These are phyloP conservation scores for Pecten maximus DNA, from an alignment of 2,888 invertebrate genomes.

Conservation along the genomic window DNA sequence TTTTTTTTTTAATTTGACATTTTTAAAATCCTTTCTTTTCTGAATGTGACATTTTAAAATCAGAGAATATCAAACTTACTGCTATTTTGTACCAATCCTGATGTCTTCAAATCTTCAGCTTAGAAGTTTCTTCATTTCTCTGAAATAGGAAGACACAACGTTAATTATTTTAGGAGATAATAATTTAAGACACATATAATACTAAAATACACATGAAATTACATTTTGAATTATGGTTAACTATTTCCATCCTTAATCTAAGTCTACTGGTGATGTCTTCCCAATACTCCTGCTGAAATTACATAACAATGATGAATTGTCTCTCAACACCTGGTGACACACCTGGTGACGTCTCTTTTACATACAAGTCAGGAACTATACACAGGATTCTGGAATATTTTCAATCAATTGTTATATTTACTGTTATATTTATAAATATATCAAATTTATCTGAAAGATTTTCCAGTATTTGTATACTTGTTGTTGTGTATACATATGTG, in stretches of 20 bases:
- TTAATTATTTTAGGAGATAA: not conserved
- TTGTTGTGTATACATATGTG: too few species aligned
- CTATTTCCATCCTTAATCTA: too few species aligned
- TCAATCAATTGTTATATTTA: not conserved
- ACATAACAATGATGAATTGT: too few species aligned
- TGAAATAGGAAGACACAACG: not conserved
- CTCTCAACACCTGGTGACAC: not conserved
- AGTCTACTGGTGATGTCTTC: too few species aligned
- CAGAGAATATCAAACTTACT: not conserved
- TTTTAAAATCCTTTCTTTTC: not conserved
- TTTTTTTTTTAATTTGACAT: too few species aligned
- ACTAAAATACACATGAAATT: too few species aligned
- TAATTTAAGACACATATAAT: too few species aligned
- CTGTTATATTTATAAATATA: not conserved
- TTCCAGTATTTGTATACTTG: too few species aligned
- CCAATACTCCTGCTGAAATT: too few species aligned
- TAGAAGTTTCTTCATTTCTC: not conserved
- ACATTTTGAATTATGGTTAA: too few species aligned
- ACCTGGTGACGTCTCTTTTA: not conserved
- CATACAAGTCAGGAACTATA: not conserved
- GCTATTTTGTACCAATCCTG: not conserved
- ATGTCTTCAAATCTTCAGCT: not conserved
- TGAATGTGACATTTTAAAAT: not conserved
- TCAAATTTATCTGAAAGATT: not conserved
- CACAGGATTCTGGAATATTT: too few species aligned